phyloP scores from a whole-genome alignment of 2,797 vertebrate genomes.

The Hydrophis major region DNA sequence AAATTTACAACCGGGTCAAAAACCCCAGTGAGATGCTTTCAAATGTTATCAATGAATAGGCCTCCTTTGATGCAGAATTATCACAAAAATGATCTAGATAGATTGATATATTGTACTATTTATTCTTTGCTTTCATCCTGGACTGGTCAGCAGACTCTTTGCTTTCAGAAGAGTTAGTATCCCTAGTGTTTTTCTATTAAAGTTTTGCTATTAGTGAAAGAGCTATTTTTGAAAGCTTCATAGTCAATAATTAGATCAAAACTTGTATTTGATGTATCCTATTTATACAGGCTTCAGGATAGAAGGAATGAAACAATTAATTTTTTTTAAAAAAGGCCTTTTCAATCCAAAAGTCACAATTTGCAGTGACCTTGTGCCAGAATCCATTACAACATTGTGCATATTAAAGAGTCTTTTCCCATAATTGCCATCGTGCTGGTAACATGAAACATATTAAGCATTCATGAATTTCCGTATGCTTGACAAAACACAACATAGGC shows the following conservation, averaged over 20 bases:
- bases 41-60: not conserved
- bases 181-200: not conserved
- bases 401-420: conserved; percentile 35
- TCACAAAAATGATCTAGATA: not conserved
- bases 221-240: not conserved
- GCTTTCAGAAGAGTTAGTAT: not conserved
- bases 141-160: not conserved
- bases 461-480: not conserved
- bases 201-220: not conserved
- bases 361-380: conserved; percentile 17
- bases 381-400: conserved; percentile 6
- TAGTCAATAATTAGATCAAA: not conserved
- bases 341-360: not conserved
- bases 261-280: not conserved
- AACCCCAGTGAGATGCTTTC: not conserved
- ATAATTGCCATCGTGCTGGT: conserved; percentile 41
- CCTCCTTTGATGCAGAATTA: not conserved
- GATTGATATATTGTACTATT: not conserved
- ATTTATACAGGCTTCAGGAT: not conserved
- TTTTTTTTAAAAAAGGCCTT: not conserved
- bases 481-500: conserved; percentile 21
- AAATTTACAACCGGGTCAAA: not conserved
- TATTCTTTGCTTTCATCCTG: not conserved
- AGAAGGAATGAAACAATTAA: not conserved
- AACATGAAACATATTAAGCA: conserved; percentile 24